phyloP scores from a whole-genome alignment of 1,140 invertebrate genomes.

The Drosophila gunungcola region DNA sequence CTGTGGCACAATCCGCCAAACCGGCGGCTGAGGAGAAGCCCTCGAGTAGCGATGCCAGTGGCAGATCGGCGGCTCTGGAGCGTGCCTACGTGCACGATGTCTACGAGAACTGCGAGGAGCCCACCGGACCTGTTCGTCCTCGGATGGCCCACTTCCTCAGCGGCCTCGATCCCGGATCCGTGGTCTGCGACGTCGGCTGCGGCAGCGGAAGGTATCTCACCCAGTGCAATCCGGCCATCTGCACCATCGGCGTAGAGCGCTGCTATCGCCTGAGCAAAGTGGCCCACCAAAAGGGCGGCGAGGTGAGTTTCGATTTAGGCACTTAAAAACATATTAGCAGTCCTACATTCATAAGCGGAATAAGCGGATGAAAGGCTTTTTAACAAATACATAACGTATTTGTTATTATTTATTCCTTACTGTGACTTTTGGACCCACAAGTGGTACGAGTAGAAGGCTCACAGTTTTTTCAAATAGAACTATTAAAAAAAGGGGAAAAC shows the following conservation, averaged over 20 bases:
- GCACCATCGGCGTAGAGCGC: conserved; percentile 94
- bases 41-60: conserved; percentile 74
- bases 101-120: conserved; percentile 93
- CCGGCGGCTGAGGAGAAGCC: conserved; percentile 31
- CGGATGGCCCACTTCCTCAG: conserved; percentile 94
- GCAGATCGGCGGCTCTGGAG: conserved; percentile 92
- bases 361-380: too few species aligned
- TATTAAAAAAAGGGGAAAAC: neutral
- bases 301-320: conserved; percentile 86
- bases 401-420: too few species aligned
- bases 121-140: conserved; percentile 91
- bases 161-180: conserved; percentile 94
- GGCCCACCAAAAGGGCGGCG: conserved; percentile 91
- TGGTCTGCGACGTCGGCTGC: conserved; percentile 97
- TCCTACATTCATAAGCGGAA: too few species aligned
- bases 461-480: neutral
- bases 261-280: conserved; percentile 92
- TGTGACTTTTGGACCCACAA: too few species aligned
- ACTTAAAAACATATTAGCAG: too few species aligned
- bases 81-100: conserved; percentile 97
- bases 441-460: neutral
- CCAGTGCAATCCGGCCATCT: conserved; percentile 92
- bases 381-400: too few species aligned
- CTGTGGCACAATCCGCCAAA: conserved; percentile 31
- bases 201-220: conserved; percentile 97